Conservation (phyloP, 2,113 vertebrate genomes). For the Cercocebus atys region DNA sequence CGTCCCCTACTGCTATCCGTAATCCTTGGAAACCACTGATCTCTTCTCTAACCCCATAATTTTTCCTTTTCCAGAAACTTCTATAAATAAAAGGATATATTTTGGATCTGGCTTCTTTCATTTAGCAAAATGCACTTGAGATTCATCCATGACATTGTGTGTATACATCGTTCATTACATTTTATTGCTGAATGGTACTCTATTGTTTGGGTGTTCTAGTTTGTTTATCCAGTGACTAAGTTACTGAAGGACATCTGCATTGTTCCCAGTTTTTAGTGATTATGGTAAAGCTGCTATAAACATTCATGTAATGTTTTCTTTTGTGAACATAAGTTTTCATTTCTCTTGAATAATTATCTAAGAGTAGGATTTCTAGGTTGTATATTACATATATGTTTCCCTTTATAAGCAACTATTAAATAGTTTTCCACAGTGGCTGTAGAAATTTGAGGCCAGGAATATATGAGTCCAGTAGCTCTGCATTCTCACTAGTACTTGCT, state of each 20-base stretch:
- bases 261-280: neutral
- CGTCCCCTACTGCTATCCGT: neutral
- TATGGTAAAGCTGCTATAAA: neutral
- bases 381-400: neutral
- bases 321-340: neutral
- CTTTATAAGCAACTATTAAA: neutral
- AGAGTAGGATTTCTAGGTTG: neutral
- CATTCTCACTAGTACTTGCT: neutral
- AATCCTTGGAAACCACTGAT: neutral
- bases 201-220: neutral
- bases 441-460: neutral
- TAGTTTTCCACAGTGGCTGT: neutral
- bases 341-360: constrained; percentile 16
- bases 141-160: neutral
- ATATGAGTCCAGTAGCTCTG: neutral
- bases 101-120: neutral
- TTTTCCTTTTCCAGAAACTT: neutral
- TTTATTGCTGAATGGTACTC: neutral
- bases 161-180: neutral
- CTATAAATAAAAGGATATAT: neutral
- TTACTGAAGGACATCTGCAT: neutral
- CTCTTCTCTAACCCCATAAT: neutral
- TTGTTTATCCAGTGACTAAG: neutral
- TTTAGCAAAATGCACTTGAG: neutral
- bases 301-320: neutral